Evolutionary conservation across 2,113 vertebrate species (phyloP).

Genomic region (Fregetta grallaria): DNA sequence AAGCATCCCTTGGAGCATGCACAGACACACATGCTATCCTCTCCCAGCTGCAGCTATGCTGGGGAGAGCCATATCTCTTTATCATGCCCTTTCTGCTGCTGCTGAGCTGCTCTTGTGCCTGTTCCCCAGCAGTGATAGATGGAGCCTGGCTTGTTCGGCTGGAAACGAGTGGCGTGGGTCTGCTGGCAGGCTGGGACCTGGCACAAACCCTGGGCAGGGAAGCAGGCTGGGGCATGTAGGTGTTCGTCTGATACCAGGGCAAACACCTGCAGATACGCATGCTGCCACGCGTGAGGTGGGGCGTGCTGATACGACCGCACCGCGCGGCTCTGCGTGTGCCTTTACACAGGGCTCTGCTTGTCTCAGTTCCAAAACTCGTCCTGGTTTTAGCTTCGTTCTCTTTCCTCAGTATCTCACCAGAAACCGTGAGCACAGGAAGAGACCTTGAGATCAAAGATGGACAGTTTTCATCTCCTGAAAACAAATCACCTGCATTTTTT

Average conservation of each 20-base stretch:
- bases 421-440: neutral
- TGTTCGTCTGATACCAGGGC: neutral
- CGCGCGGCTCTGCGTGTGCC: rapidly evolving
- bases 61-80: neutral
- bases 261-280: neutral
- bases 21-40: neutral
- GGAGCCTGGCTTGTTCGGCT: neutral
- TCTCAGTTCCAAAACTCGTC: neutral
- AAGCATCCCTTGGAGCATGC: neutral
- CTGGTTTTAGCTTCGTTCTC: neutral
- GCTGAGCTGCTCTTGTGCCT: neutral
- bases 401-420: neutral
- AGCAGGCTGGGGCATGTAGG: neutral
- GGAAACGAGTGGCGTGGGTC: neutral
- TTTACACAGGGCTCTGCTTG: neutral
- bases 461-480: neutral
- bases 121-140: neutral
- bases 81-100: neutral
- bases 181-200: neutral
- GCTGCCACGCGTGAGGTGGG: rapidly evolving
- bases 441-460: neutral
- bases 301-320: rapidly evolving
- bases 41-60: neutral
- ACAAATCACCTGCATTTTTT: neutral
- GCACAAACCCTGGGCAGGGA: neutral